Evolutionary conservation across 2,797 vertebrate genomes (phyloP).

Genomic region (Molossus molossus): DNA sequence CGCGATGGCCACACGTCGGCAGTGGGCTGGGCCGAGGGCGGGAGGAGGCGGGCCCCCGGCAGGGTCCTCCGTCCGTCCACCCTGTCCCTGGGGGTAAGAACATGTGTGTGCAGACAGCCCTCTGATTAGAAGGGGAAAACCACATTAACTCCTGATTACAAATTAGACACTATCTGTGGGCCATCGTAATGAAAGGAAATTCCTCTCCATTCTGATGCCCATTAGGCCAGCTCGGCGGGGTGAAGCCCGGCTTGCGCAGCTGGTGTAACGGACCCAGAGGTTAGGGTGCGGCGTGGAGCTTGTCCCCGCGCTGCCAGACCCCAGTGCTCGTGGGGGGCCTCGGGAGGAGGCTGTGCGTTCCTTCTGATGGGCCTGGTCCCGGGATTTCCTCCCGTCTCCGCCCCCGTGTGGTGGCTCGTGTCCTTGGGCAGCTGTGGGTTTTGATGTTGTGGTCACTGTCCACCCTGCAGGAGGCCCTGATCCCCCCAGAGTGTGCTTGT

Average conservation of each 20-base stretch:
- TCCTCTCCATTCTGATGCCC: slow-evolving; percentile 91
- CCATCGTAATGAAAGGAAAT: slow-evolving; percentile 92
- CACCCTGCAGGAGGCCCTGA: not conserved
- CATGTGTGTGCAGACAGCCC: slow-evolving; percentile 66
- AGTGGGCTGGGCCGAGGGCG: not conserved
- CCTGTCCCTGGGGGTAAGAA: slow-evolving; percentile 67
- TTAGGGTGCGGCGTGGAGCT: not conserved
- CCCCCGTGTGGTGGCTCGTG: not conserved
- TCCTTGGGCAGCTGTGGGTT: not conserved
- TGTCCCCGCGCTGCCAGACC: not conserved
- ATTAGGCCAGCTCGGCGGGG: slow-evolving; percentile 83
- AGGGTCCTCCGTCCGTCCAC: not conserved
- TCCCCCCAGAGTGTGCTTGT: not conserved
- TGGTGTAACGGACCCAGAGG: not conserved
- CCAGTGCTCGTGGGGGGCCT: not conserved
- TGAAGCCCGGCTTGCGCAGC: slow-evolving; percentile 34
- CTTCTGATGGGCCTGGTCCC: not conserved
- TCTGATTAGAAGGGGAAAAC: slow-evolving; percentile 38
- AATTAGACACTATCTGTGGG: slow-evolving; percentile 91
- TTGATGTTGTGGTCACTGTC: not conserved
- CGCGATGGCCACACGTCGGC: not conserved
- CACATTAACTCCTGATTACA: slow-evolving; percentile 89
- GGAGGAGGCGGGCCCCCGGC: not conserved
- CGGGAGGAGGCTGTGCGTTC: rapidly evolving
- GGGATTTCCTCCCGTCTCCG: not conserved